Evolutionary conservation across 2,113 vertebrate species (phyloP).

Genomic region (Pelobates fuscus): DNA sequence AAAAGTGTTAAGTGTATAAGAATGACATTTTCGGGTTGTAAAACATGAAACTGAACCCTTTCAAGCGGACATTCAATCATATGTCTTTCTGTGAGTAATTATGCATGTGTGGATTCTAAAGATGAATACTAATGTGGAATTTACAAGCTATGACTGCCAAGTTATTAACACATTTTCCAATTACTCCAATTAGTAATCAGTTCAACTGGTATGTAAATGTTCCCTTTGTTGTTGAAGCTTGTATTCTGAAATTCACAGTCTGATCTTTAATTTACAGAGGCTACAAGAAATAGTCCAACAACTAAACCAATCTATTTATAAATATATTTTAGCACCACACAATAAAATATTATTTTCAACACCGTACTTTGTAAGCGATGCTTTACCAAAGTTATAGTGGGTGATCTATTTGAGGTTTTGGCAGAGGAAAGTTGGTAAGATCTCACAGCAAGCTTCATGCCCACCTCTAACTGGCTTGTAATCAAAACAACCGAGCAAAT

Average conservation of each 20-base stretch:
- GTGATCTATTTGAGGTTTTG: constrained; percentile 1
- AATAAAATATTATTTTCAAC: not conserved
- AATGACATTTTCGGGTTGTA: no score
- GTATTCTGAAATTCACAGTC: not conserved
- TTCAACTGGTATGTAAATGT: not conserved
- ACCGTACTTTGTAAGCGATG: no score
- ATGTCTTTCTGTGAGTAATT: no score
- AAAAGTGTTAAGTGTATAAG: no score
- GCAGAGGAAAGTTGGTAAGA: not conserved
- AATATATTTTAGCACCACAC: not conserved
- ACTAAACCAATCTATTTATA: constrained; percentile 4
- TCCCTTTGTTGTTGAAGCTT: not conserved
- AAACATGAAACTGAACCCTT: no score
- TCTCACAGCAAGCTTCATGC: not conserved
- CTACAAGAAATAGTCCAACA: not conserved
- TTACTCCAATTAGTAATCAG: not conserved
- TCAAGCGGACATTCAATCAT: no score
- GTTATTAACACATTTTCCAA: not conserved
- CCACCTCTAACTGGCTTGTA: not conserved
- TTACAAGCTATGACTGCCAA: no score
- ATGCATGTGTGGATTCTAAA: no score
- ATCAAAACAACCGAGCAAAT: not conserved
- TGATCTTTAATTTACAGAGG: not conserved
- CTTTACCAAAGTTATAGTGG: not conserved
- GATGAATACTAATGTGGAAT: no score